phyloP scores from a whole-genome alignment of 2,888 invertebrate species.

The Oasisia sp. region DNA sequence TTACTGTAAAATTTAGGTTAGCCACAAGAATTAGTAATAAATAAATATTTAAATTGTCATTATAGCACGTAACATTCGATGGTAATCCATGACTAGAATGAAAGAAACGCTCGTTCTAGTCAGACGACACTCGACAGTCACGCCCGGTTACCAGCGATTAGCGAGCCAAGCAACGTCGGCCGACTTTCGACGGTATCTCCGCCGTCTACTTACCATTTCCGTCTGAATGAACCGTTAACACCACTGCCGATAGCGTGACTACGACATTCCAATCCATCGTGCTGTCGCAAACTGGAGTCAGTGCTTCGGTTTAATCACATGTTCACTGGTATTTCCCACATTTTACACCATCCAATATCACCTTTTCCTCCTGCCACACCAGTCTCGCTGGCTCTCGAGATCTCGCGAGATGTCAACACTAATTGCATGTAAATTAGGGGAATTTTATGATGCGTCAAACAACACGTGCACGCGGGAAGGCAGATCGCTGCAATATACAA shows the following conservation, averaged over 20 bases:
- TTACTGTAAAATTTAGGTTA: not conserved
- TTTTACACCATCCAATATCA: slow-evolving; percentile 1
- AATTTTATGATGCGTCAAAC: not conserved
- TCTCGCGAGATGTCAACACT: slow-evolving; percentile 6
- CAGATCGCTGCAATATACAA: not conserved
- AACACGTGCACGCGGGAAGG: not conserved
- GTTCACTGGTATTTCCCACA: not conserved
- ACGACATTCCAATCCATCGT: not conserved
- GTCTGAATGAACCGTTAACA: slow-evolving; percentile 13
- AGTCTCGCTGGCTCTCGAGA: not conserved
- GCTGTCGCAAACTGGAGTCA: not conserved
- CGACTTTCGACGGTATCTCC: not conserved
- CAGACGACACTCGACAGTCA: not conserved
- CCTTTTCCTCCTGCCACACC: not conserved
- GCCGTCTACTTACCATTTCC: slow-evolving; percentile 1
- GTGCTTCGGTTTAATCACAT: not conserved
- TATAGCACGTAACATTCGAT: not conserved
- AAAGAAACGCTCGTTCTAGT: not conserved
- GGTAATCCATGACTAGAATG: not conserved
- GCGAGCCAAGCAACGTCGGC: not conserved
- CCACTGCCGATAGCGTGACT: not conserved
- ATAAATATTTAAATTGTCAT: not conserved
- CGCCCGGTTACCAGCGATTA: not conserved
- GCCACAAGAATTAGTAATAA: not conserved
- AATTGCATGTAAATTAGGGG: not conserved